phyloP scores from a whole-genome alignment of 2,113 vertebrate genomes.

The Stegostoma tigrinum region DNA sequence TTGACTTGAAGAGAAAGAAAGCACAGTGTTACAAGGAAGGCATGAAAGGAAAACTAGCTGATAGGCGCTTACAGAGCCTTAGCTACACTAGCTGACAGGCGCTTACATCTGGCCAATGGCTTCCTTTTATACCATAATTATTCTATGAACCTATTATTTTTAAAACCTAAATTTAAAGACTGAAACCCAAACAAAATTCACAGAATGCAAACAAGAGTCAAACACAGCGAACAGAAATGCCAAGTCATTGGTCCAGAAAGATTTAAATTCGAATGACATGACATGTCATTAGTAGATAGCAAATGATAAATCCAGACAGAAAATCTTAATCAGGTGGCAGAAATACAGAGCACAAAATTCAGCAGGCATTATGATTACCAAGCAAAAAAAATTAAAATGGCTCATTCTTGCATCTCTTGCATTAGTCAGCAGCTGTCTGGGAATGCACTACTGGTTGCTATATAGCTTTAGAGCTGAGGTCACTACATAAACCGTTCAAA shows the following conservation, averaged over 20 bases:
- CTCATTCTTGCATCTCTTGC: background rate
- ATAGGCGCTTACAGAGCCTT: background rate
- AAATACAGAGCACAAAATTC: background rate
- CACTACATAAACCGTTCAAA: background rate
- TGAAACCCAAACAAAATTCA: background rate
- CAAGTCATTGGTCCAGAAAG: background rate
- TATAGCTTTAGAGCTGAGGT: background rate
- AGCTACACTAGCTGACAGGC: too few relatives aligned
- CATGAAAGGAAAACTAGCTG: background rate
- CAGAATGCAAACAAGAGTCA: background rate
- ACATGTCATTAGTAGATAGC: background rate
- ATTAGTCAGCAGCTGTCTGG: background rate
- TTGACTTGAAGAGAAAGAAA: background rate
- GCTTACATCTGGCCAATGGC: background rate
- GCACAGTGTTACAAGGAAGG: background rate
- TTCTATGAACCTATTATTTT: background rate
- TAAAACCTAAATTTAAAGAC: background rate
- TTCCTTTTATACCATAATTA: background rate
- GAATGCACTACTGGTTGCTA: background rate
- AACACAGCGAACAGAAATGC: background rate
- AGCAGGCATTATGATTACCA: background rate
- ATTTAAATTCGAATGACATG: background rate
- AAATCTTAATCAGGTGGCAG: background rate
- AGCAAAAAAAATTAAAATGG: background rate
- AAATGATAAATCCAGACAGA: background rate